Evolutionary conservation across 92 coral and sea anemone species (phyloP), one percentile per base, ranked within the genome.

Genomic region (Hydrozoanthus gracilis): DNA sequence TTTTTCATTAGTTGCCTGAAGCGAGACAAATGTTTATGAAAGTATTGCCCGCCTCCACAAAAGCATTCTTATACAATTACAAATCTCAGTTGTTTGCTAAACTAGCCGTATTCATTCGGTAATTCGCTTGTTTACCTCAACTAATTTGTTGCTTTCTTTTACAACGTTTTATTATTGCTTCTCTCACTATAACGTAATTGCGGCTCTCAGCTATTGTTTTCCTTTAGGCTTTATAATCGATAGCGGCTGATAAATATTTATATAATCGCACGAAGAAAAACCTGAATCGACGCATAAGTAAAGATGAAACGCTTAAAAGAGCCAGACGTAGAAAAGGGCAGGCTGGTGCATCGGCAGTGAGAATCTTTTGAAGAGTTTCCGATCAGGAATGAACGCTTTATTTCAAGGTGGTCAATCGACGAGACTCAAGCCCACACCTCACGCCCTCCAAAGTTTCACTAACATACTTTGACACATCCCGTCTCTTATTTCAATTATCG

Each of bases 401-500:
- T 70, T 73, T 73, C 85, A 83, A 78, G 96, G 94, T 93, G 96
- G 96, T 91, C 94, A 71, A 83, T 65, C 82, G 66, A 73, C 73
- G 45, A 4, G 48, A 76, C 90, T 89, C 94, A 91, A 82, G 91
- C 93, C 96, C 93, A 83, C 90, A 88, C 82, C 87, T 93, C 96
- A 93, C 94, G 96, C 96, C 96, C 93, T 83, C 89, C 89, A 86
- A 91, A 89, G 92, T 88, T 91, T 90, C 84, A 86, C 91, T 82
- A 78, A 70, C 39, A 73, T 60, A 75, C 74, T 78, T 89, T 86
- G 90, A 91, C 87, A 89, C 83, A 83, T 89, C 90, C 92, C 93
- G 87, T 93, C 94, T 93, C 93, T 90, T 82, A 89, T 91, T 93
- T 89, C 96, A 92, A 82, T 86, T 84, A 78, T 86, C 69, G 76